Percentiles rank a stretch among this genome's conserved stretches.
These are phyloP conservation scores for Phrynocephalus forsythii DNA, from an alignment of 2,797 vertebrate genomes.

Conservation along the genomic window DNA sequence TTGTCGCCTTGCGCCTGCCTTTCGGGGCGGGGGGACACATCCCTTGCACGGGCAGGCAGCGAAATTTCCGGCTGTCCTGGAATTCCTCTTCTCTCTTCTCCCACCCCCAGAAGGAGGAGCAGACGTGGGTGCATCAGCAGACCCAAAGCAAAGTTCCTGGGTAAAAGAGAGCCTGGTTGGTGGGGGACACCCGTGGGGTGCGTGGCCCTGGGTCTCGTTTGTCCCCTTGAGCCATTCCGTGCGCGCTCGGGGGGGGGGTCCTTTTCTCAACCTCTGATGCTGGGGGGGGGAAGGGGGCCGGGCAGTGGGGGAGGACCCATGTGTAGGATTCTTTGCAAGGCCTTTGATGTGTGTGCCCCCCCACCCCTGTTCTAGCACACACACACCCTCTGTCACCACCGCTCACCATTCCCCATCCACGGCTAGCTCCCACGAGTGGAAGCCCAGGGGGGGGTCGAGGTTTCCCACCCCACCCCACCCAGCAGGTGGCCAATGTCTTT, in stretches of 20 bases:
- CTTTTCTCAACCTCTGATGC: rapidly evolving
- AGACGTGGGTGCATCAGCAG: conserved; percentile 14
- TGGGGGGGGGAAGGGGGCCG: background rate
- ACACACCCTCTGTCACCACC: too few relatives aligned
- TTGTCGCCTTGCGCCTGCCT: too few relatives aligned
- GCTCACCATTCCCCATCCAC: background rate
- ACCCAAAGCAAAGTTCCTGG: background rate
- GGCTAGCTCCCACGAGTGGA: background rate
- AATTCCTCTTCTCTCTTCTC: too few relatives aligned
- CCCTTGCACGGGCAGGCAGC: too few relatives aligned
- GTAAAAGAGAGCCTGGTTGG: background rate
- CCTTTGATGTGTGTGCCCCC: conserved; percentile 12
- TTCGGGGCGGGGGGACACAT: too few relatives aligned
- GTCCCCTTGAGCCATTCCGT: background rate
- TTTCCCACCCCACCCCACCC: conserved; percentile 12
- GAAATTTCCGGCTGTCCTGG: too few relatives aligned
- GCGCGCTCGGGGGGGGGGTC: too few relatives aligned
- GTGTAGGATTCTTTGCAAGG: background rate
- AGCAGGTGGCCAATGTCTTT: conserved; percentile 16
- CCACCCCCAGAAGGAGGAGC: conserved; percentile 31
- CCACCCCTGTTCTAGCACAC: background rate
- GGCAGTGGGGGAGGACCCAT: background rate
- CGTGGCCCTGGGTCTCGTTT: too few relatives aligned
- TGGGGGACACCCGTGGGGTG: too few relatives aligned
- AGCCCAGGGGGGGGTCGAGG: background rate